phyloP scores from a whole-genome alignment of 1,140 invertebrate species.

The Stegodyphus dumicola region DNA sequence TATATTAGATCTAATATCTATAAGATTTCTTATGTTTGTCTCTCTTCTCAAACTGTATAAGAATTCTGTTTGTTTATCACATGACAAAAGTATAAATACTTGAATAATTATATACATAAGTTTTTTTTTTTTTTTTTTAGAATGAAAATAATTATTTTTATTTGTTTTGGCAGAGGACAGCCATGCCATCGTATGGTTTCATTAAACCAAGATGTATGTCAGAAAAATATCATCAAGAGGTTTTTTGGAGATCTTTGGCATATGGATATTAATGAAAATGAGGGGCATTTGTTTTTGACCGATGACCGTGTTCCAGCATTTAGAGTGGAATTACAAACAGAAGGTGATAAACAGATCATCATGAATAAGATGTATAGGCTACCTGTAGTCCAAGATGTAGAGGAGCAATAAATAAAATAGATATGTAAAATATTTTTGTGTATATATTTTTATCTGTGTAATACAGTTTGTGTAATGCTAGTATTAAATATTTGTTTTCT shows the following conservation, averaged over 20 bases:
- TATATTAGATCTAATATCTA: too few species aligned
- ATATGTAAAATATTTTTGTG: too few species aligned
- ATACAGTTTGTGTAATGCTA: too few species aligned
- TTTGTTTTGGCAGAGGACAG: neutral
- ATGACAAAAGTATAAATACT: too few species aligned
- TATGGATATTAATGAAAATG: neutral
- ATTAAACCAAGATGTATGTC: neutral
- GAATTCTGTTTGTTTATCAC: too few species aligned
- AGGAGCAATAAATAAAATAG: neutral
- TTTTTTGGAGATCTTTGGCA: slow-evolving; percentile 35
- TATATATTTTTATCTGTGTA: too few species aligned
- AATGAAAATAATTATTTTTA: too few species aligned
- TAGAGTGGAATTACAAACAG: neutral
- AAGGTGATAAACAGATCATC: neutral
- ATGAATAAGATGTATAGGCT: neutral
- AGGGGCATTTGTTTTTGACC: slow-evolving; percentile 12
- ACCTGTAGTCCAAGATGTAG: neutral
- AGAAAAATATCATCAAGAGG: slow-evolving; percentile 14
- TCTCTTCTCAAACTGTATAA: too few species aligned
- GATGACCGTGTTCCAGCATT: slow-evolving; percentile 20
- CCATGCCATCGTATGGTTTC: slow-evolving; percentile 13
- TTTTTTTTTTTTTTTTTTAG: too few species aligned
- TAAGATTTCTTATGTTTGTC: too few species aligned
- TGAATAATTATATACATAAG: too few species aligned
- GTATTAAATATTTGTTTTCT: too few species aligned